phyloP scores from a whole-genome alignment of 2,888 invertebrate genomes.

The Chloroclysta siterata region DNA sequence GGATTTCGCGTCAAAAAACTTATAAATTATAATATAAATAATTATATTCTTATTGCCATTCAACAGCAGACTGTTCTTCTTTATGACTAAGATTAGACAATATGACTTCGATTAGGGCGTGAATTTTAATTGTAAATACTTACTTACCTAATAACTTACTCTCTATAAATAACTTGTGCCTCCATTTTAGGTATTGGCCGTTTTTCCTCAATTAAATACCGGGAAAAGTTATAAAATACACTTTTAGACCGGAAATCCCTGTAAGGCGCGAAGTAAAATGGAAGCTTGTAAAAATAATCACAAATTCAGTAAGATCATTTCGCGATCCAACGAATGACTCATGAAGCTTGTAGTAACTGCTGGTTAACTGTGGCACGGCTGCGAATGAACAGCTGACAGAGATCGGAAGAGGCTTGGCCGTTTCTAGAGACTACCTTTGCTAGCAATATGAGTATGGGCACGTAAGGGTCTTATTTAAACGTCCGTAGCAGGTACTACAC shows the following conservation, averaged over 20 bases:
- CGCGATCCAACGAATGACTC: constrained; percentile 29
- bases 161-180: neutral
- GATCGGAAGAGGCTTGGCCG: neutral
- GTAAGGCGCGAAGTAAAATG: constrained; percentile 24
- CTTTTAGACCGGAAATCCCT: constrained; percentile 30
- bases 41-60: too few species aligned
- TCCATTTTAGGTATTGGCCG: neutral
- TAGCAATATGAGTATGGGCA: neutral
- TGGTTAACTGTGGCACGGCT: constrained; percentile 23
- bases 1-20: too few species aligned
- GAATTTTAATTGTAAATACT: neutral
- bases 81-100: too few species aligned
- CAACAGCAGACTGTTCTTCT: too few species aligned
- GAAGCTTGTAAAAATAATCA: constrained; percentile 30
- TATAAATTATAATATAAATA: too few species aligned
- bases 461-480: too few species aligned
- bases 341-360: constrained; percentile 19
- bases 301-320: constrained; percentile 21
- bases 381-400: constrained; percentile 14
- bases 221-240: constrained; percentile 23
- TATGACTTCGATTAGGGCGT: too few species aligned
- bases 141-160: neutral
- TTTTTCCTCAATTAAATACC: constrained; percentile 8
- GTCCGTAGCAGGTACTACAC: neutral
- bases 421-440: neutral